Evolutionary conservation across 2,888 invertebrate genomes (phyloP).

Genomic region (Exephanes ischioxanthus): DNA sequence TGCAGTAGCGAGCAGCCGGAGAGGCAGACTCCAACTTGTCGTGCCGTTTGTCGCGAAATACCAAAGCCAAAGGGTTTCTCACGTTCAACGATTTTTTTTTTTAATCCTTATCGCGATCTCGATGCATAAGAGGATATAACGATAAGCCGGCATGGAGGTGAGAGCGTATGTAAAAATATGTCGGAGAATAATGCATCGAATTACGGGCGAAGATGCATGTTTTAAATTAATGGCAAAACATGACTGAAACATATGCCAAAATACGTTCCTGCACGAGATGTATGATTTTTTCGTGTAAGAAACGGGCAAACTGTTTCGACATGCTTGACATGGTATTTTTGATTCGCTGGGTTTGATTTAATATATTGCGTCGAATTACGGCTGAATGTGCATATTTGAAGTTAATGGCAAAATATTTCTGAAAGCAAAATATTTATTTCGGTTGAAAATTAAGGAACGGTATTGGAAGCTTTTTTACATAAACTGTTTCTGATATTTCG

Average conservation of each 20-base stretch:
- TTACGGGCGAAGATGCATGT: neutral
- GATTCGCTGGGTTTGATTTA: no score
- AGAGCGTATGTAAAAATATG: neutral
- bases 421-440: no score
- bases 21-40: constrained; percentile 5
- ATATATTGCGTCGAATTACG: no score
- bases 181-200: neutral
- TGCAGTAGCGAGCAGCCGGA: neutral
- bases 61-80: constrained; percentile 10
- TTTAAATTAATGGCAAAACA: neutral
- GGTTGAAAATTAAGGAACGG: no score
- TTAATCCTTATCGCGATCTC: constrained; percentile 38
- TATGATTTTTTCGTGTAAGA: neutral
- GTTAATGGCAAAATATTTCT: no score
- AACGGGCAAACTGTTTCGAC: no score
- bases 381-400: no score
- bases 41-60: constrained; percentile 41
- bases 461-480: no score
- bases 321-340: no score
- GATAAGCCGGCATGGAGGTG: neutral
- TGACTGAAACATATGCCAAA: neutral
- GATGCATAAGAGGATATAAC: neutral
- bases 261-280: neutral
- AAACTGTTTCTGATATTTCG: no score
- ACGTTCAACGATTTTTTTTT: neutral